Evolutionary conservation across 2,113 vertebrate species (phyloP).

Genomic region (Poeciliopsis turrubarensis): DNA sequence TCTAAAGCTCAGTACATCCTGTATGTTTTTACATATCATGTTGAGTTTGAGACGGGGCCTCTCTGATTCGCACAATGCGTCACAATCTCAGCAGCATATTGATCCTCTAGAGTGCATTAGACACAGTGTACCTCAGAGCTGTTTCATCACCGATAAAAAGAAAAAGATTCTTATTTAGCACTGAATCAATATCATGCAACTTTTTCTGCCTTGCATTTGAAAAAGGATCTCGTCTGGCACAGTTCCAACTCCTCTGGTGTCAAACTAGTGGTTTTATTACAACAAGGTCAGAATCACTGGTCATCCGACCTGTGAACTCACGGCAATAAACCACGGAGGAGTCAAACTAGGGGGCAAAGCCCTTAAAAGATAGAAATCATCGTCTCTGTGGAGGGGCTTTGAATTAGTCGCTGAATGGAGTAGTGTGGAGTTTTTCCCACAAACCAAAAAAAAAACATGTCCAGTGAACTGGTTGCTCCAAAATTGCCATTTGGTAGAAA

Average conservation of each 20-base stretch:
- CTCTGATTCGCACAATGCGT: not conserved
- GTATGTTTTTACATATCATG: not conserved
- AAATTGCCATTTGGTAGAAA: no score
- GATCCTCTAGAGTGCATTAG: not conserved
- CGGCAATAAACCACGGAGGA: not conserved
- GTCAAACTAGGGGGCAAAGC: not conserved
- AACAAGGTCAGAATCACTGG: not conserved
- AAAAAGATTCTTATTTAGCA: not conserved
- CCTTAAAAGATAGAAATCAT: not conserved
- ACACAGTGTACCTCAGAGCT: not conserved
- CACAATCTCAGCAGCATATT: not conserved
- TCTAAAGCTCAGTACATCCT: not conserved
- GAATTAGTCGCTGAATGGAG: not conserved
- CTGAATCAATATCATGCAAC: no score
- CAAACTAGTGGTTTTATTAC: not conserved
- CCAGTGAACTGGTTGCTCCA: no score
- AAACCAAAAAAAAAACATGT: no score
- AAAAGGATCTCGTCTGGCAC: no score
- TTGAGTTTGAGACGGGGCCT: not conserved
- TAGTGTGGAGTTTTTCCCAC: no score
- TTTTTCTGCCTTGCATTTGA: no score
- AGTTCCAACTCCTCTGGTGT: no score
- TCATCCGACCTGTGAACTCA: not conserved
- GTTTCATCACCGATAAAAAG: not conserved
- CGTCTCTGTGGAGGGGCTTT: not conserved